These are phyloP conservation scores for Harpegnathos saltator DNA, from an alignment of 1,140 invertebrate genomes.

Conservation along the genomic window DNA sequence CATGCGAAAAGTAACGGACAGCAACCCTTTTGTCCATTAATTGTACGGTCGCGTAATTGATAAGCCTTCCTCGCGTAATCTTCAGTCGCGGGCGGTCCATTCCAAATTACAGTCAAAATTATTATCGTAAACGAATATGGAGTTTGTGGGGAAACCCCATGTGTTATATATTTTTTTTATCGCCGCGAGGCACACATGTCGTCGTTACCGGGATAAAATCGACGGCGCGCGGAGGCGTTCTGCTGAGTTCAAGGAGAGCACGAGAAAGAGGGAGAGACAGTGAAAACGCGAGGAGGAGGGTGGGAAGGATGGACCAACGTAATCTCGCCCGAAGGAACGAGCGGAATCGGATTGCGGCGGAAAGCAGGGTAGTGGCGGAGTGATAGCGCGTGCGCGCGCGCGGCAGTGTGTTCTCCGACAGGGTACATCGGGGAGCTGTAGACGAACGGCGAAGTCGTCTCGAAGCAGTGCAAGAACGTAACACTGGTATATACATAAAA, in stretches of 20 bases:
- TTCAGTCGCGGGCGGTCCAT: too few species aligned
- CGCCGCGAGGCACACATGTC: constrained; percentile 4
- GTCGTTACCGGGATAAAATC: constrained; percentile 47
- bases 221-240: constrained; percentile 42
- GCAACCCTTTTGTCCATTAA: too few species aligned
- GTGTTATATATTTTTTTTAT: constrained; percentile 59
- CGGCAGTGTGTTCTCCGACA: constrained; percentile 61
- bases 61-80: too few species aligned
- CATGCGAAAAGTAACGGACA: too few species aligned
- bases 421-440: constrained; percentile 55
- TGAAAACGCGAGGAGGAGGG: too few species aligned
- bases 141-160: not conserved
- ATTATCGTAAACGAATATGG: constrained; percentile 38
- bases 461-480: constrained; percentile 42
- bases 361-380: constrained; percentile 37
- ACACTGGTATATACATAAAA: constrained; percentile 53
- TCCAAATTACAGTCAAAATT: too few species aligned
- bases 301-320: constrained; percentile 68
- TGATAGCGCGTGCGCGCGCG: not conserved
- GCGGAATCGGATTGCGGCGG: constrained; percentile 71
- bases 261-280: too few species aligned
- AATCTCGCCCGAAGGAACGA: constrained; percentile 74
- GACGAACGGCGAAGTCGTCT: constrained; percentile 56
- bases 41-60: too few species aligned
- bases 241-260: constrained; percentile 19